A percentile compares a stretch with the other conserved stretches of the same genome.
Evolutionary conservation across 2,888 invertebrate genomes (phyloP).

Genomic region (Sarcophaga carnaria): DNA sequence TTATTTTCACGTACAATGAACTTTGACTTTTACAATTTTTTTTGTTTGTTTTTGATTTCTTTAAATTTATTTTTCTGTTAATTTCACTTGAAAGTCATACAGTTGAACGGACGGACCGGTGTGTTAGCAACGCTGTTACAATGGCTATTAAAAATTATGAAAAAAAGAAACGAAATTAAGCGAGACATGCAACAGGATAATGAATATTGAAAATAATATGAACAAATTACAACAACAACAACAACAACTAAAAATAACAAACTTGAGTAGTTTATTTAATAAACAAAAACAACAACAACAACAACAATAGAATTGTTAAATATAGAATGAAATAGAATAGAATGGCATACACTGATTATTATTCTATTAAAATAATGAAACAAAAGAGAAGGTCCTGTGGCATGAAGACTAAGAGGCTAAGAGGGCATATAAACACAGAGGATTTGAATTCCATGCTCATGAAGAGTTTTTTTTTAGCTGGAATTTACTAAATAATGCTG

Average conservation of each 20-base stretch:
- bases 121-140: not conserved
- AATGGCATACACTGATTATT: too few relatives aligned
- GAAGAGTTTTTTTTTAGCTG: not conserved
- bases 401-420: not conserved
- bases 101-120: not conserved
- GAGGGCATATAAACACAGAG: too few relatives aligned
- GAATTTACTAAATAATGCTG: not conserved
- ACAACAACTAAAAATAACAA: constrained; percentile 2
- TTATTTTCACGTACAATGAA: constrained; percentile 9
- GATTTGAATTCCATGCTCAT: not conserved
- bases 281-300: not conserved
- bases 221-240: not conserved
- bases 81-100: not conserved
- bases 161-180: not conserved
- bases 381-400: not conserved
- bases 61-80: not conserved
- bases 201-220: constrained; percentile 32
- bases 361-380: not conserved
- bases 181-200: constrained; percentile 29
- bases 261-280: constrained; percentile 21
- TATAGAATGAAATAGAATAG: too few relatives aligned
- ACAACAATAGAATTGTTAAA: not conserved
- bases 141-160: not conserved
- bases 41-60: too few relatives aligned
- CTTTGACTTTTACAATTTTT: constrained; percentile 2